Base-by-base conservation (phyloP, 92 coral and sea anemone species). In the Actinernus sp. region DNA sequence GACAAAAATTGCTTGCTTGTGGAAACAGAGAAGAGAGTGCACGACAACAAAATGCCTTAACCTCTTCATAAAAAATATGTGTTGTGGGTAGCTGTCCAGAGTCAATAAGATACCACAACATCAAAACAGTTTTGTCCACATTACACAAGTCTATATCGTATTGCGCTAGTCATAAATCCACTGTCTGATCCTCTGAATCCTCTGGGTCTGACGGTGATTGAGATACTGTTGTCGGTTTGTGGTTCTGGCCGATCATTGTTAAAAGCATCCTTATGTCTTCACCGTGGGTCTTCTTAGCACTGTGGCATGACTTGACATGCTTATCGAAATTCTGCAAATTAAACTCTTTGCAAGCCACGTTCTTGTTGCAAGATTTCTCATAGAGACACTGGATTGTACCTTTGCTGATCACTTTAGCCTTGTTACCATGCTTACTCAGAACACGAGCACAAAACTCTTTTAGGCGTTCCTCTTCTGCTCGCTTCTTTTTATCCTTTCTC, bases 291-390 rank as follows among this genome's bases (percentile, higher is more conserved):
- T 59, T 68, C 29, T 78, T 59, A 2, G 63, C 21, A 26, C 48
- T 43, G 61, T 60, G 85, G 71, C 85, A 58, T 37, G 62, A 19
- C 27, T 70, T 31, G 19, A 79, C 73, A 44, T 70, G 79, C 61
- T 37, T 71, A 11, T 79, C 86, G 54, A 79, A 79, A 61, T 79
- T 79, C 67, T 70, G 79, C 21, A 36, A 30, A 60, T 78, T 78
- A 53, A 47, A 74, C 56, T 62, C 72, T 57, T 74, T 74, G 55
- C 81, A 74, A 2, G 55, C 50, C 29, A 74, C 38, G 61, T 76
- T 65, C 28, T 65, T 76, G 21, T 57, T 48, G 49, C 84, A 76
- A 18, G 68, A 56, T 27, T 73, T 61, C 53, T 74, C 81, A 30
- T 74, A 62, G 40, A 49, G 72, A 32, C 81, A 74, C 25, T 61